Evolutionary conservation across 1,140 invertebrate genomes (phyloP), one percentile per base, ranked within the genome.

Genomic region (Proctacanthus coquilletti): DNA sequence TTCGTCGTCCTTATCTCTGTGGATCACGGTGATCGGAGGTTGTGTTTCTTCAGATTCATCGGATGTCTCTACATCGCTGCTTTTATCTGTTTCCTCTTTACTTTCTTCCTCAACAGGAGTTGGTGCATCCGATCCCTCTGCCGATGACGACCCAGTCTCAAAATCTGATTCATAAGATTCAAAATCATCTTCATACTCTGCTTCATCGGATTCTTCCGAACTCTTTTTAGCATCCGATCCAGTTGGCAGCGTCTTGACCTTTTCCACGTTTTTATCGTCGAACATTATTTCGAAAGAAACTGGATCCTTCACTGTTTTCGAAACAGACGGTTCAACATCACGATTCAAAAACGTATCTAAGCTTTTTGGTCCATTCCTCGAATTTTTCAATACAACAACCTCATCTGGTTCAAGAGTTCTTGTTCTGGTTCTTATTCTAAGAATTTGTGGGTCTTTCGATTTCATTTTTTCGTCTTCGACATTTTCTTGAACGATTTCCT

Each of bases 81-180:
- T 34, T 4, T 37, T 34, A 17, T 21, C 43, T 40, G 31, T 29
- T 29, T 49, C 49, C 5, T 51, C 42, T 1, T 47, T 40, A 5
- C 19, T 35, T 20, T 43, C 29, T 0, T 42, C 18, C 15, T 38
- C 34, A 3, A 21, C 11, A 14, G 34, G 13, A 15, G 38, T 25
- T 5, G 27, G 33, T 0, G 35, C 29, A n/a, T 9, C 23, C 30
- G 43, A 42, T 5, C 49, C 43, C 18, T 49, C 47, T 10, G 51
- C 51, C 8, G 50, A 51, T 11, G 45, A 38, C 33, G 48, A 52
- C 31, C 49, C 56, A 10, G 50, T 47, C 39, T 69, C 66, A 45
- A 69, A 69, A 52, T 69, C 66, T 11, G 66, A 68, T 48, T 68
- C 65, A 44, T 69, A 69, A 0, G 66, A 67, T 41, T 69, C 66